Conservation (phyloP, 2,113 vertebrate species). For the Phocoena phocoena region DNA sequence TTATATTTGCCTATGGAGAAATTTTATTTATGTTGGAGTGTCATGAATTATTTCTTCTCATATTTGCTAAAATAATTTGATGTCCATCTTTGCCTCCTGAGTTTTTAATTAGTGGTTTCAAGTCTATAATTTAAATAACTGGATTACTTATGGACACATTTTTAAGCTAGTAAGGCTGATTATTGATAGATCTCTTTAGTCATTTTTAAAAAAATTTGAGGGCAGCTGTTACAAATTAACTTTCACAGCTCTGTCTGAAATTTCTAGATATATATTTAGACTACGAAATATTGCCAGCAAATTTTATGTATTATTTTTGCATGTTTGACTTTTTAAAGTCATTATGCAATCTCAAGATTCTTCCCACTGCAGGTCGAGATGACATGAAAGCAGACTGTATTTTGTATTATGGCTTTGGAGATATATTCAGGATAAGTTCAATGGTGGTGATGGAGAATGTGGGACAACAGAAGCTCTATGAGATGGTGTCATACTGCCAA, state of each 20-base stretch:
- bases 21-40: not conserved
- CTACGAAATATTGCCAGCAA: not conserved
- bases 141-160: not conserved
- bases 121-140: not conserved
- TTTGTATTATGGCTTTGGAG: conserved; percentile 94
- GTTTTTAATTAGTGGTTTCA: conserved; percentile 50
- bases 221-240: not conserved
- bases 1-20: not conserved
- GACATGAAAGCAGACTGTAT: conserved; percentile 94
- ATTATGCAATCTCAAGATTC: not conserved
- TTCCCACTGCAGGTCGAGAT: conserved; percentile 89
- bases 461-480: conserved; percentile 94
- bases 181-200: not conserved
- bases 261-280: not conserved
- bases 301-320: conserved; percentile 25
- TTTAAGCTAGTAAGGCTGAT: not conserved
- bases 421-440: conserved; percentile 95
- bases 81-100: not conserved
- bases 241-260: not conserved
- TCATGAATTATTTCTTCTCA: conserved; percentile 18
- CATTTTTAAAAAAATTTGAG: not conserved
- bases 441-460: conserved; percentile 99
- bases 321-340: conserved; percentile 8
- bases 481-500: conserved; percentile 96
- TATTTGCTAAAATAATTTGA: not conserved